Evolutionary conservation across 2,113 vertebrate genomes (phyloP), one percentile per base, ranked within the genome.

Genomic region (Ptychochromis oligacanthus): DNA sequence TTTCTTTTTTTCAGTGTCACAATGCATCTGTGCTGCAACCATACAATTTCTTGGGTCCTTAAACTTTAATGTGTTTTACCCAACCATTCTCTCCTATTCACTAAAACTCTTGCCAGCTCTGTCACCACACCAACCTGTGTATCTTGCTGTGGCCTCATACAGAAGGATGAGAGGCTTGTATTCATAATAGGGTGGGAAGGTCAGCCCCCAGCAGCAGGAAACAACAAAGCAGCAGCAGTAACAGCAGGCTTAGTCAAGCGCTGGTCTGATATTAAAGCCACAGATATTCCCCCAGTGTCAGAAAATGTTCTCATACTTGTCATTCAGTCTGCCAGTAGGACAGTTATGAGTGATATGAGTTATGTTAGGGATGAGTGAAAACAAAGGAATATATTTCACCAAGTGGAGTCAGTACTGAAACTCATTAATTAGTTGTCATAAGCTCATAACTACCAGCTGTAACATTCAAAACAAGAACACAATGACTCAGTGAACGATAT

Each of bases 221-320:
- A 22, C 17, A 43, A 76, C 79, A 61, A 61, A 77, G 58, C 60
- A 76, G 83, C 80, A 91, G 75, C 81, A 74, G 54, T 28, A 36
- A 26, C 34, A 28, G 40, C 74, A 78, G 40, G 64, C 78, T 91
- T 80, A 79, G 82, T 89, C n/a, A 86, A 78, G 85, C 17, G 54
- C 70, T 54, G 31, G 17, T 62, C 54, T 59, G 81, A 80, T 72
- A 72, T 80, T 77, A 28, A 79, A 77, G 61, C 13, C 31, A 17
- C 22, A 55, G 77, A 79, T 70, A 61, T 67, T 61, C 58, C n/a
- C 46, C 38, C 81, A 52, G 43, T 4, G 40, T 40, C 75, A 40
- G 75, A 80, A 79, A 79, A 82, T 72, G 58, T 60, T 79, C 79
- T 83, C 18, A 28, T 59, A 67, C 49, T 65, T 78, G 24, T 81